phyloP scores from a whole-genome alignment of 2,797 vertebrate genomes.

The Sebastes matsubarae region DNA sequence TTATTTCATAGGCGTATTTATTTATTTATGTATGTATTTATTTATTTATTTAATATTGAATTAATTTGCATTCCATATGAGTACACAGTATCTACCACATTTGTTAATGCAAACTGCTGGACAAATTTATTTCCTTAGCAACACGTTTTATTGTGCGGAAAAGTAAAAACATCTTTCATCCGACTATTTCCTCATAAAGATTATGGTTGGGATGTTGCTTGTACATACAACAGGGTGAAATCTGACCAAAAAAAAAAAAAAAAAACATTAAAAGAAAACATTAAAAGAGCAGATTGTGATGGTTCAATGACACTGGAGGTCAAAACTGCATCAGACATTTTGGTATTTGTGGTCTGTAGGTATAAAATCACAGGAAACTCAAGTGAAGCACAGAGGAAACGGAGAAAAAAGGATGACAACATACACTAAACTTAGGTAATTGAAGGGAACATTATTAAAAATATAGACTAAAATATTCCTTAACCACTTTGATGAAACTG shows the following conservation, averaged over 20 bases:
- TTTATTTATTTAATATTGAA: not conserved
- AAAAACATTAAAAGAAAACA: not conserved
- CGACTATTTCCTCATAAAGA: constrained; percentile 1
- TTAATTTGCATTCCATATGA: not conserved
- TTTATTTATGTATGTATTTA: not conserved
- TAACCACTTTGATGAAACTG: constrained; percentile 38
- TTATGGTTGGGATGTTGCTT: constrained; percentile 1
- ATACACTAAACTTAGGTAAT: not conserved
- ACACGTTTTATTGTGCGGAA: constrained; percentile 64
- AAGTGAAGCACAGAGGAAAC: constrained; percentile 1
- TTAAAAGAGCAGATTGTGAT: constrained; percentile 2
- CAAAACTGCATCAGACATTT: not conserved
- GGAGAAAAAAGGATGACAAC: not conserved
- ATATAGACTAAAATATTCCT: constrained; percentile 68
- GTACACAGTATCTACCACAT: not conserved
- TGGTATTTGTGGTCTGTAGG: not conserved
- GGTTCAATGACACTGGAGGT: not conserved
- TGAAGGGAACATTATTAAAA: constrained; percentile 42
- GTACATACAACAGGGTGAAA: constrained; percentile 15
- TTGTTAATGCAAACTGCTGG: not conserved
- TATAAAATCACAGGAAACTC: constrained; percentile 19
- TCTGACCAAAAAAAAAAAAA: not conserved
- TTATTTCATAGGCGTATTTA: not conserved
- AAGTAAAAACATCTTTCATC: constrained; percentile 59
- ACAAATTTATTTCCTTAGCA: constrained; percentile 38